Percentiles rank a stretch among this genome's conserved stretches.
phyloP scores from a whole-genome alignment of 2,113 vertebrate species.

The Syrmaticus mikado region DNA sequence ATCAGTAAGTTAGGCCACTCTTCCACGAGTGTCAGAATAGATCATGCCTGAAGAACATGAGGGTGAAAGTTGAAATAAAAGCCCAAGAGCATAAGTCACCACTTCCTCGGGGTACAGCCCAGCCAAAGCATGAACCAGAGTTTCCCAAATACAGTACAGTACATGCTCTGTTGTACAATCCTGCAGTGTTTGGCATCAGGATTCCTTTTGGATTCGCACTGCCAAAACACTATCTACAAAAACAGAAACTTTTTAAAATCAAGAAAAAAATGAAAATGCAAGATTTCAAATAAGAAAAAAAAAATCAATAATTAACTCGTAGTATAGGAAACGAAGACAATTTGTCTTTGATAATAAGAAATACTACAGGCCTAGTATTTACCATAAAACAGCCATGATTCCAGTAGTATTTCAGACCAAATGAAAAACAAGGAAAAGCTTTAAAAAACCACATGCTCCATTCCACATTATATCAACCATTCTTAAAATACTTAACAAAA shows the following conservation, averaged over 20 bases:
- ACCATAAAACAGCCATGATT: not conserved
- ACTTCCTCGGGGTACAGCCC: not conserved
- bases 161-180: not conserved
- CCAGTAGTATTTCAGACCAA: not conserved
- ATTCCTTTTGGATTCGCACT: not conserved
- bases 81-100: not conserved
- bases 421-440: not conserved
- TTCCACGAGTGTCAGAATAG: not conserved
- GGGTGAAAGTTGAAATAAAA: conserved; percentile 5
- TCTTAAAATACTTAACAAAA: not conserved
- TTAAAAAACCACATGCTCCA: not conserved
- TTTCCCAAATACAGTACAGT: not conserved
- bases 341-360: accelerated
- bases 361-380: accelerated
- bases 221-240: not conserved
- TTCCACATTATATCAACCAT: not conserved
- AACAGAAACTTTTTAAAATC: not conserved
- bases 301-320: not conserved
- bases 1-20: not conserved
- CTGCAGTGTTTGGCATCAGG: not conserved
- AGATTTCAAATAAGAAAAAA: not conserved
- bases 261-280: not conserved
- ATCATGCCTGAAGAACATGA: not conserved
- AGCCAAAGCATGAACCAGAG: not conserved
- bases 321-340: not conserved